Evolutionary conservation across 2,113 vertebrate species (phyloP), one percentile per base, ranked within the genome.

Genomic region (Siniperca knerii): DNA sequence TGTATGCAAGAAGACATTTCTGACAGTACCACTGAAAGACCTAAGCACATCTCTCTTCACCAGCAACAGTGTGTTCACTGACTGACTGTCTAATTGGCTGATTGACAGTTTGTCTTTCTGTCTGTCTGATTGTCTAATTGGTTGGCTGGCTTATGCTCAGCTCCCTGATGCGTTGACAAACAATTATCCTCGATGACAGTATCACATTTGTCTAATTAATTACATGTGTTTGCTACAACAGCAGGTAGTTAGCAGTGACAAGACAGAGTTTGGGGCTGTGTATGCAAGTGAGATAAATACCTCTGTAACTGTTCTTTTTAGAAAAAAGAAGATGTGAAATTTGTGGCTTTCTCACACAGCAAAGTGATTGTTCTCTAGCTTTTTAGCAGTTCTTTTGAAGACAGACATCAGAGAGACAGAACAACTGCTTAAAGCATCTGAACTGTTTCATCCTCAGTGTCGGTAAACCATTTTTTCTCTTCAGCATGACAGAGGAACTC

Each of bases 141-240:
- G 77, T 20, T 86, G 79, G 64, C 58, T 90, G 77, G 74, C 86
- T 92, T 81, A 55, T 83, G 77, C 88, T 87, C 73, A 21, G 94
- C 92, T 91, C 92, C 92, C 90, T 92, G 94, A 95, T 91, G 93
- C 82, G 86, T 86, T 93, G 93, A 95, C 94, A 96, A 96, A 96
- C 95, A 96, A 97, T 96, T 96, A 96, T 95, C 94, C 90, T 90
- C 71, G 82, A 90, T 93, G 94, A 95, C 90, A 95, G 92, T 93
- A 93, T 94, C 93, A 94, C 95, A 95, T 95, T 94, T 95, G 87
- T 93, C 93, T 95, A 94, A 96, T 96, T 96, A 96, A 96, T 95
- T 93, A 93, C 91, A 94, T 88, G 91, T 91, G 92, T 89, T 89
- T 92, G 92, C 88, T 81, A 65, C 83, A 86, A 85, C 84, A 89